Evolutionary conservation across 1,140 invertebrate species (phyloP).

Genomic region (Phenacoccus solenopsis): DNA sequence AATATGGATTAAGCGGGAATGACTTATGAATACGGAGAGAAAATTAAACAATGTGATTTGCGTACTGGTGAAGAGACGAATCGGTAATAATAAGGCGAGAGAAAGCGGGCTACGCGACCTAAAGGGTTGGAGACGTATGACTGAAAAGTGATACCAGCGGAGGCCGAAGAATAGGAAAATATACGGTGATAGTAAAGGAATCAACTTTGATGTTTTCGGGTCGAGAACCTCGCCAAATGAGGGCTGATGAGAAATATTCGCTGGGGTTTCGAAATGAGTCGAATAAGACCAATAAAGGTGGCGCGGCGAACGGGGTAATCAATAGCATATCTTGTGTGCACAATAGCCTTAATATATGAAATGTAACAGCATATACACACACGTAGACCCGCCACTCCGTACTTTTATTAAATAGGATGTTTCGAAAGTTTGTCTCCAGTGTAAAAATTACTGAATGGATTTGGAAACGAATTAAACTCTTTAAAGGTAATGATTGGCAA

Average conservation of each 20-base stretch:
- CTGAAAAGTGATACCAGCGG: not conserved
- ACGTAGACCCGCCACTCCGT: not conserved
- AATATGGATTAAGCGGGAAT: conserved; percentile 12
- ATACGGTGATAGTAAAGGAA: not conserved
- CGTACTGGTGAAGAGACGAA: not conserved
- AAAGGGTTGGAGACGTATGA: not conserved
- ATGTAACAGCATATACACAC: not conserved
- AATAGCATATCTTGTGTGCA: not conserved
- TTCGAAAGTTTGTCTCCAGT: not conserved
- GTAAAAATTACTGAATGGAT: no score
- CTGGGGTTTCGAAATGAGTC: not conserved
- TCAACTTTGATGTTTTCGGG: not conserved
- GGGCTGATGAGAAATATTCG: not conserved
- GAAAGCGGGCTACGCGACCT: not conserved
- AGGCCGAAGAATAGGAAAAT: not conserved
- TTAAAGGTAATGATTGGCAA: no score
- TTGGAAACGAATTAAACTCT: no score
- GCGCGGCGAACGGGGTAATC: not conserved
- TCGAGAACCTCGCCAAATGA: not conserved
- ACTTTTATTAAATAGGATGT: not conserved
- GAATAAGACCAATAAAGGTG: not conserved
- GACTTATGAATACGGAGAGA: conserved; percentile 16
- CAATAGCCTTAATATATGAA: conserved; percentile 2
- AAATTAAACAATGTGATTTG: conserved; percentile 18
- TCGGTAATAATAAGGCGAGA: not conserved